Conservation (phyloP, 1,140 invertebrate genomes). For the Drosophila kohkoa region DNA sequence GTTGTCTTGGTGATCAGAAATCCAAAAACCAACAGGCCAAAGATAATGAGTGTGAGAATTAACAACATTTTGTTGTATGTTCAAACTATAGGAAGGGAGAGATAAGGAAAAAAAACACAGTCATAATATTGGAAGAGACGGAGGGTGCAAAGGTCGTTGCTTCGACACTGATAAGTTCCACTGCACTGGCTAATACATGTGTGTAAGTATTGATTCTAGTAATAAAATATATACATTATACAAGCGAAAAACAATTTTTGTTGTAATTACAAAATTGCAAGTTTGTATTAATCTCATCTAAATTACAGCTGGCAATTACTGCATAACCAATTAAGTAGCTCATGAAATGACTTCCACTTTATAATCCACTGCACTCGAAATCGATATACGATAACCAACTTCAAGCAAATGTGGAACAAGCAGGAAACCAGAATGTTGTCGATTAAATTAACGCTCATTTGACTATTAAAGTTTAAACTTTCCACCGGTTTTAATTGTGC, state of each 20-base stretch:
- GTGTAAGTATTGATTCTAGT: background rate
- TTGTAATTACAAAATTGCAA: background rate
- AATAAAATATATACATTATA: background rate
- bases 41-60: constrained; percentile 36
- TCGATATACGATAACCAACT: background rate
- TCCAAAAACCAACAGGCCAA: constrained; percentile 55
- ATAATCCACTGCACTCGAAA: no score
- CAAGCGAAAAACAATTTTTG: background rate
- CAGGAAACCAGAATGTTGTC: background rate
- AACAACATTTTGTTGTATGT: constrained; percentile 37
- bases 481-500: background rate
- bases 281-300: background rate
- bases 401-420: background rate
- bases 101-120: constrained; percentile 31
- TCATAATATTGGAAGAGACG: constrained; percentile 2
- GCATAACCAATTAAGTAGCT: no score
- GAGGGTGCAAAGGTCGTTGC: constrained; percentile 19
- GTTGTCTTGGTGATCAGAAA: constrained; percentile 80
- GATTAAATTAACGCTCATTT: no score
- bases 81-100: constrained; percentile 16
- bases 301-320: constrained; percentile 8
- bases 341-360: no score
- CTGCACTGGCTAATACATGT: background rate
- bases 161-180: constrained; percentile 18
- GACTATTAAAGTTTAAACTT: background rate